Evolutionary conservation across 1,140 invertebrate genomes (phyloP).

Genomic region (Orius laevigatus): DNA sequence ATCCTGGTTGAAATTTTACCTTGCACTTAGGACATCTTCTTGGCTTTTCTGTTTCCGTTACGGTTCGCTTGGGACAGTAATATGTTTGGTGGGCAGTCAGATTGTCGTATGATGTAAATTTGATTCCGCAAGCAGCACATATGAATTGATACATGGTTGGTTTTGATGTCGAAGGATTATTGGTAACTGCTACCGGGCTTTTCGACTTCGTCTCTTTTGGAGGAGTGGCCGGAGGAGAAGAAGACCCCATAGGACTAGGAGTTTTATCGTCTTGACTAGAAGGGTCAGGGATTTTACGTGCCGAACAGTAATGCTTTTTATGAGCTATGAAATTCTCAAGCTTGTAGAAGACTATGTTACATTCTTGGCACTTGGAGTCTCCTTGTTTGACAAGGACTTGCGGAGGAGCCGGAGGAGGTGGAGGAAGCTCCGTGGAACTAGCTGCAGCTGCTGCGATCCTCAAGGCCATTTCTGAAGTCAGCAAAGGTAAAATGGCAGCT

Average conservation of each 20-base stretch:
- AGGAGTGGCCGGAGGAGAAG: conserved; percentile 15
- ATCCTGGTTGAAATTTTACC: conserved; percentile 17
- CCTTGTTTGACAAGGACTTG: conserved; percentile 69
- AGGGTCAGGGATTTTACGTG: conserved; percentile 29
- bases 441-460: conserved; percentile 24
- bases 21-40: conserved; percentile 30
- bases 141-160: conserved; percentile 54
- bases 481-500: conserved; percentile 19
- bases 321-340: conserved; percentile 89
- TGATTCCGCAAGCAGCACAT: conserved; percentile 84
- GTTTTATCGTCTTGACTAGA: conserved; percentile 29
- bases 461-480: conserved; percentile 24
- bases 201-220: conserved; percentile 16
- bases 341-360: conserved; percentile 93
- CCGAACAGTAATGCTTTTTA: conserved; percentile 87
- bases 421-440: conserved; percentile 28
- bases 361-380: conserved; percentile 82
- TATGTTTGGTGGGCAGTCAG: conserved; percentile 84
- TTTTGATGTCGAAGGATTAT: conserved; percentile 17
- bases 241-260: conserved; percentile 15
- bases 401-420: conserved; percentile 25
- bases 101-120: conserved; percentile 85
- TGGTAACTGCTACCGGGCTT: conserved; percentile 13
- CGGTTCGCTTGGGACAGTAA: conserved; percentile 65
- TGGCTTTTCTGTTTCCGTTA: conserved; percentile 17